Evolutionary conservation across 1,140 invertebrate genomes (phyloP).

Genomic region (Drosophila navojoa): DNA sequence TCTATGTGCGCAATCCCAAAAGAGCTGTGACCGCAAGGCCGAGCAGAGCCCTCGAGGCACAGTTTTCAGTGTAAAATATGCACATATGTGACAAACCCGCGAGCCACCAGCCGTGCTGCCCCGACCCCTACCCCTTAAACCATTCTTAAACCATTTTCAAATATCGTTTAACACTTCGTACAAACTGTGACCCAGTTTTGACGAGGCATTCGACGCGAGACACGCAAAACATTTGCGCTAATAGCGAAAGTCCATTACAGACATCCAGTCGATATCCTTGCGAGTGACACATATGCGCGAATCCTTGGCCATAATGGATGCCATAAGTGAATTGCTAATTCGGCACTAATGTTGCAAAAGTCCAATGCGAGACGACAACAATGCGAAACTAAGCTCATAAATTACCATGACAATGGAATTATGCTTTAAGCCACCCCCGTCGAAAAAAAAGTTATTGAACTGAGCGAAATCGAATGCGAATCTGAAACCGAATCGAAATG

Average conservation of each 20-base stretch:
- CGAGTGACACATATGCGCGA: constrained; percentile 39
- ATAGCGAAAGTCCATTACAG: constrained; percentile 55
- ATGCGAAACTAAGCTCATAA: constrained; percentile 47
- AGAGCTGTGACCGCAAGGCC: constrained; percentile 1
- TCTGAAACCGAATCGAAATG: constrained; percentile 2
- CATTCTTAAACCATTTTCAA: constrained; percentile 8
- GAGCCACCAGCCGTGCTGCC: constrained; percentile 24
- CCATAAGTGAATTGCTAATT: constrained; percentile 54
- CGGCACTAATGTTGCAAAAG: constrained; percentile 44
- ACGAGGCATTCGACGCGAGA: constrained; percentile 37
- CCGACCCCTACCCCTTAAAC: neutral
- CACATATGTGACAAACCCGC: constrained; percentile 52
- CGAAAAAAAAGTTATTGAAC: constrained; percentile 39
- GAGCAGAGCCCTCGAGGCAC: neutral
- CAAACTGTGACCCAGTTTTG: constrained; percentile 57
- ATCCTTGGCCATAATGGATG: constrained; percentile 39
- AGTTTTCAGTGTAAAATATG: constrained; percentile 38
- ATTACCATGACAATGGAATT: constrained; percentile 57
- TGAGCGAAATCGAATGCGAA: constrained; percentile 2
- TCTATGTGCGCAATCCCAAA: neutral
- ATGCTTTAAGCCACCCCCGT: constrained; percentile 45
- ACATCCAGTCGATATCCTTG: constrained; percentile 2
- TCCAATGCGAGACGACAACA: constrained; percentile 34
- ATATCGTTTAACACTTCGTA: constrained; percentile 64
- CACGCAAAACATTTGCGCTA: constrained; percentile 45